Base-by-base conservation (phyloP, 2,888 invertebrate genomes). In the Rhimphoctona megacephalus region DNA sequence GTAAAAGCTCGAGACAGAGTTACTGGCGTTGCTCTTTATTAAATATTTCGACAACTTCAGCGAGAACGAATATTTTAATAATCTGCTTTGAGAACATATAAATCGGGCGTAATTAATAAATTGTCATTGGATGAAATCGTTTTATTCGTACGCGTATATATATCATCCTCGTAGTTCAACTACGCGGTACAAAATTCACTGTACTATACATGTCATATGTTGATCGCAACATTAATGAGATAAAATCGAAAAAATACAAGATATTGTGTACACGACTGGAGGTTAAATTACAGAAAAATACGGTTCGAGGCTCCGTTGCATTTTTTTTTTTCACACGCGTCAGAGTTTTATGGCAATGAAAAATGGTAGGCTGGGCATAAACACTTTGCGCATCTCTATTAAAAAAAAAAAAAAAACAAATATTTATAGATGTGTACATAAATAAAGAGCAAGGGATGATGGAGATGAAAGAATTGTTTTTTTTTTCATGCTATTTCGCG, bases 341-440 rank as follows among this genome's bases (percentile, higher is more conserved):
- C 84, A 36, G 69, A 84, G 78, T 84, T 78, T 81, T 84, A 86
- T 86, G 83, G 86, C 86, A 84, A 78, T 77, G 80, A 84, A 83
- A 82, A 81, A 67, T 54, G 67, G 43, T 57, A 46, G 61, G 54
- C 70, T 57, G 76, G 67, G 69, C 25, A 78, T 77, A 49, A 80
- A 72, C 57, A 67, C 76, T 54, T n/a, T 25, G 57, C 64, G 67
- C 14, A 19, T 64, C 6, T 69, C 7, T 69, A 61, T 61, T 61
- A 14, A 61, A 66, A 43, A 78, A 81, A 19, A 36, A 25, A 36
- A 33, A 73, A 57, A 39, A 17, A 30, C 17, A 78, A 36, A 67
- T 64, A 49, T 77, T 36, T 43, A 33, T 67, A 36, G 36, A 17
- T 70, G 67, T 66, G 36, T 61, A 52, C 25, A 70, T 54, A 73